These are phyloP conservation scores for Altica lythri DNA, from an alignment of 2,888 invertebrate species.

Conservation along the genomic window DNA sequence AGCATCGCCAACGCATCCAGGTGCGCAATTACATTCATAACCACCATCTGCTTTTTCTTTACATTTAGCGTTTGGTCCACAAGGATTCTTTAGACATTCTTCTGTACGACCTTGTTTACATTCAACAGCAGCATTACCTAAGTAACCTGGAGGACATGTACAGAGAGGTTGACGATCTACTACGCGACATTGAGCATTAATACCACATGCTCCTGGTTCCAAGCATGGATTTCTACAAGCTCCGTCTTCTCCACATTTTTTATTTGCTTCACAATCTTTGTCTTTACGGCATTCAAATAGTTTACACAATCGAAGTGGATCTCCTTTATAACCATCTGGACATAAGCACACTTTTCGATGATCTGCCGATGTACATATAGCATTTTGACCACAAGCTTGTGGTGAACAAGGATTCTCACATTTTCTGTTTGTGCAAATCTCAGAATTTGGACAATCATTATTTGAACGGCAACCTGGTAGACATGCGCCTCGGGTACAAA, in stretches of 20 bases:
- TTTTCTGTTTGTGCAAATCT: slow-evolving; percentile 72
- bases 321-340: slow-evolving; percentile 83
- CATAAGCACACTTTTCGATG: slow-evolving; percentile 86
- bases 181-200: slow-evolving; percentile 84
- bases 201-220: slow-evolving; percentile 76
- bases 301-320: slow-evolving; percentile 75
- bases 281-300: slow-evolving; percentile 77
- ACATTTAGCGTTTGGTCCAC: slow-evolving; percentile 83
- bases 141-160: slow-evolving; percentile 74
- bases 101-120: slow-evolving; percentile 72
- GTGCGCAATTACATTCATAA: slow-evolving; percentile 80
- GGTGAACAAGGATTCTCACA: slow-evolving; percentile 73
- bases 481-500: slow-evolving; percentile 75
- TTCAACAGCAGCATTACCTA: slow-evolving; percentile 71
- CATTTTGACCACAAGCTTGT: slow-evolving; percentile 78
- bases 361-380: slow-evolving; percentile 77
- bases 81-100: slow-evolving; percentile 80
- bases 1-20: slow-evolving; percentile 82
- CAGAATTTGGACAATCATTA: slow-evolving; percentile 77
- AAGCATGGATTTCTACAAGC: slow-evolving; percentile 85
- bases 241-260: slow-evolving; percentile 71
- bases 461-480: slow-evolving; percentile 79
- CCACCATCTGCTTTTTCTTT: slow-evolving; percentile 68
- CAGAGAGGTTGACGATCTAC: slow-evolving; percentile 77
- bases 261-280: slow-evolving; percentile 77